Percentiles rank a stretch among this genome's conserved stretches.
Conservation (phyloP, 2,888 invertebrate genomes). For the Acholoe squamosa region DNA sequence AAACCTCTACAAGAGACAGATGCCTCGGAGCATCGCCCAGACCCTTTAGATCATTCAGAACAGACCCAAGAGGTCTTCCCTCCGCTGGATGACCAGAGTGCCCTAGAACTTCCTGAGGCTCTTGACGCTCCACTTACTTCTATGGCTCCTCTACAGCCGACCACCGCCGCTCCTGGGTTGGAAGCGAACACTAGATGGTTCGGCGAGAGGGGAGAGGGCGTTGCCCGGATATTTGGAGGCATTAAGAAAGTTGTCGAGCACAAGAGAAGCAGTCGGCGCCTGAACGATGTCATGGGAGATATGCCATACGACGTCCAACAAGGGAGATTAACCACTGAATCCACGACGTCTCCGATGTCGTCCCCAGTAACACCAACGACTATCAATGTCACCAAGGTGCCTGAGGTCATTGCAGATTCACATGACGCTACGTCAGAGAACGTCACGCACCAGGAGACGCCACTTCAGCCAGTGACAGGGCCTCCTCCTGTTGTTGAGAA, state of each 20-base stretch:
- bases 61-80: too few species aligned
- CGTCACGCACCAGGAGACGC: neutral
- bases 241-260: neutral
- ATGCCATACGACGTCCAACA: slow-evolving; percentile 7
- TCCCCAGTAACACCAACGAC: neutral
- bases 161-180: too few species aligned
- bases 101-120: too few species aligned
- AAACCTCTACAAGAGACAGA: too few species aligned
- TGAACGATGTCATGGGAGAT: slow-evolving; percentile 6
- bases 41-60: too few species aligned
- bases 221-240: neutral
- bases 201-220: neutral
- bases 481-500: neutral
- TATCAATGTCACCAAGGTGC: too few species aligned
- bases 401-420: too few species aligned
- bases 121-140: too few species aligned
- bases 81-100: too few species aligned
- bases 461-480: neutral
- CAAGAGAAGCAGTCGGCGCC: neutral
- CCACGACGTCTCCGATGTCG: neutral
- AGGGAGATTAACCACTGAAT: neutral
- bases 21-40: too few species aligned
- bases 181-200: neutral
- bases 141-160: too few species aligned
- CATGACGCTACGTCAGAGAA: neutral